A percentile compares a stretch with the other conserved stretches of the same genome.
Evolutionary conservation across 2,888 invertebrate species (phyloP).

Genomic region (Oxystoma pomonae): DNA sequence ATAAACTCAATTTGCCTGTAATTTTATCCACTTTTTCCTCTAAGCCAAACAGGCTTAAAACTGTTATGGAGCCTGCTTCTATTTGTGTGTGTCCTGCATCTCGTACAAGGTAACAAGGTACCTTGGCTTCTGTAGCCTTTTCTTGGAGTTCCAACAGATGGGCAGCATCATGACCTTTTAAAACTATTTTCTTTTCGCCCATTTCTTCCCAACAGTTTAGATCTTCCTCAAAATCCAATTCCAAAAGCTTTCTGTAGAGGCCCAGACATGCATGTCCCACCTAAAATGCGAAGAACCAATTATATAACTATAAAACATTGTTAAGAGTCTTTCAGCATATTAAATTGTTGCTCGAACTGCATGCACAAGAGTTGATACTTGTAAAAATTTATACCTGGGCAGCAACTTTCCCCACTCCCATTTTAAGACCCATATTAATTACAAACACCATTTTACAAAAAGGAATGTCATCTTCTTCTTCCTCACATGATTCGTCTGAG

Average conservation of each 20-base stretch:
- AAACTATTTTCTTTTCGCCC: slow-evolving; percentile 48
- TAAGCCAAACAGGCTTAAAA: slow-evolving; percentile 50
- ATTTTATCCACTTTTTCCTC: slow-evolving; percentile 46
- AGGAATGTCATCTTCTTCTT: slow-evolving; percentile 38
- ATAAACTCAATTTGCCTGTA: slow-evolving; percentile 34
- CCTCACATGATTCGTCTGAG: slow-evolving; percentile 34
- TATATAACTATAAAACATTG: background rate
- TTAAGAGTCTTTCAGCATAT: background rate
- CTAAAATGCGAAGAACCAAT: slow-evolving; percentile 29
- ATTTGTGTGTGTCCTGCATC: slow-evolving; percentile 49
- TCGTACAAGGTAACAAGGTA: slow-evolving; percentile 36
- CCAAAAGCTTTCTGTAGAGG: slow-evolving; percentile 50
- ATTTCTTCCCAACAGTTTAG: slow-evolving; percentile 53
- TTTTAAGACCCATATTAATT: slow-evolving; percentile 56
- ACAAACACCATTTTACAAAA: slow-evolving; percentile 62
- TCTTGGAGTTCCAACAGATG: slow-evolving; percentile 45
- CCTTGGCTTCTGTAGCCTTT: slow-evolving; percentile 37
- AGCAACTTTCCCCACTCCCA: slow-evolving; percentile 60
- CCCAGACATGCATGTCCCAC: slow-evolving; percentile 58
- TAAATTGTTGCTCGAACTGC: too few species aligned
- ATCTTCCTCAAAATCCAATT: slow-evolving; percentile 45
- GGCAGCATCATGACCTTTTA: slow-evolving; percentile 43
- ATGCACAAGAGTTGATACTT: too few species aligned
- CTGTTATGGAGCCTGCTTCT: slow-evolving; percentile 47
- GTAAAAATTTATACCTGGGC: slow-evolving; percentile 54